phyloP scores from a whole-genome alignment of 2,888 invertebrate genomes.

The Cerastis leucographa region DNA sequence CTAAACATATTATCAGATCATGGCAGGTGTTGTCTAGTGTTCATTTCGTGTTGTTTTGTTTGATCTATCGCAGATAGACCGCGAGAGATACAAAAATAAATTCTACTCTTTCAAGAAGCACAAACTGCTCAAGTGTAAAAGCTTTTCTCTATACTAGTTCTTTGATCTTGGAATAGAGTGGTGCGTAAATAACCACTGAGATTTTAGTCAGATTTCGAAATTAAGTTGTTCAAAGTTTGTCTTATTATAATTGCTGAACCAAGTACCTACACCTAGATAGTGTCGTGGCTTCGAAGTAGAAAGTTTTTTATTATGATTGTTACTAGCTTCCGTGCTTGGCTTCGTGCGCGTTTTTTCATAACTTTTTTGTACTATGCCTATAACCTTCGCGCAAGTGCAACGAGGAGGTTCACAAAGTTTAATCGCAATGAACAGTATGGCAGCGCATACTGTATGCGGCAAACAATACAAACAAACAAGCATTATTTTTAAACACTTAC shows the following conservation, averaged over 20 bases:
- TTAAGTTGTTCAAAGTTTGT: background rate
- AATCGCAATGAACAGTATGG: no score
- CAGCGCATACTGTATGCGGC: background rate
- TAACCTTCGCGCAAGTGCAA: background rate
- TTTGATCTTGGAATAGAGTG: conserved; percentile 41
- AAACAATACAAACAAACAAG: background rate
- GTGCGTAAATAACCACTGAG: conserved; percentile 14
- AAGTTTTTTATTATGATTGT: background rate
- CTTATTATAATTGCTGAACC: background rate
- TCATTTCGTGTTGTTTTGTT: conserved; percentile 24
- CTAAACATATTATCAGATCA: background rate
- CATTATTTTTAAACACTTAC: background rate
- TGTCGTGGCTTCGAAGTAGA: background rate
- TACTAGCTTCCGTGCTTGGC: background rate
- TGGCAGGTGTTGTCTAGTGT: background rate
- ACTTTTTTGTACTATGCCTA: background rate
- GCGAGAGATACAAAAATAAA: conserved; percentile 46
- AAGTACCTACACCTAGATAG: background rate
- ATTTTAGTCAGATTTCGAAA: conserved; percentile 4
- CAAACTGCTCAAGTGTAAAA: conserved; percentile 34
- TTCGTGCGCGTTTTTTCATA: background rate
- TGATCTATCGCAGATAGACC: conserved; percentile 33
- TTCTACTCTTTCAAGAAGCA: conserved; percentile 23
- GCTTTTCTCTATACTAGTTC: conserved; percentile 33
- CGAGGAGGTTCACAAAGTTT: background rate